phyloP scores from a whole-genome alignment of 2,797 vertebrate genomes.

The Sebastes oblongus region DNA sequence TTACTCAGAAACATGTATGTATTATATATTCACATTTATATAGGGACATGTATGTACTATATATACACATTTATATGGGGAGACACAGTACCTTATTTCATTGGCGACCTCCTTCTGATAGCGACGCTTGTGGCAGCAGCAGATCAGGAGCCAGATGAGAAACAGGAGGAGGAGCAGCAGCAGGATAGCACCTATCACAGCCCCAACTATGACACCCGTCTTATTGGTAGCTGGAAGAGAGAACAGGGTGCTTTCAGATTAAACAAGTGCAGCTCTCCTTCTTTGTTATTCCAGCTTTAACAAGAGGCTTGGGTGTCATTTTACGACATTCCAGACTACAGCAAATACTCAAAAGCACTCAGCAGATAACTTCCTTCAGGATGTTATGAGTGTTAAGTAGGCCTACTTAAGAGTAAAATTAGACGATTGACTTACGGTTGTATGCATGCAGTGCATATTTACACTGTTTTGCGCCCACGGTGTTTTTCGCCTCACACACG shows the following conservation, averaged over 20 bases:
- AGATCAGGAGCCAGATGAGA: conserved; percentile 88
- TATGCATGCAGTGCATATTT: conserved; percentile 77
- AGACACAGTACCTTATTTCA: conserved; percentile 83
- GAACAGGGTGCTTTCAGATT: neutral
- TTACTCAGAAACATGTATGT: too few species aligned
- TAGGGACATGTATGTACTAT: too few species aligned
- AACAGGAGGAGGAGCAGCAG: conserved; percentile 86
- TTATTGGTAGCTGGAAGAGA: conserved; percentile 77
- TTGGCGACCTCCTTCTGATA: conserved; percentile 85
- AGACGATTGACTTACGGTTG: conserved; percentile 77
- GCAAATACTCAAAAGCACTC: conserved; percentile 6
- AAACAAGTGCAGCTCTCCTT: conserved; percentile 1
- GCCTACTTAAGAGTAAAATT: conserved; percentile 22
- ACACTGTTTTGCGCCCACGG: conserved; percentile 85
- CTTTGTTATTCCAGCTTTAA: neutral
- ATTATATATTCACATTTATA: too few species aligned
- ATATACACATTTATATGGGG: too few species aligned
- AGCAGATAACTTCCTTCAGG: neutral
- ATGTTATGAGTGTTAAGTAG: neutral
- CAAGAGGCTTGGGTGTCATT: neutral
- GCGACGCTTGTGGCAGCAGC: conserved; percentile 86
- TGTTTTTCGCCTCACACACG: conserved; percentile 85
- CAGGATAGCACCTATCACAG: conserved; percentile 88
- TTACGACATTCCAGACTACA: neutral
- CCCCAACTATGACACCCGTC: conserved; percentile 86